Evolutionary conservation across 2,113 vertebrate genomes (phyloP).

Genomic region (Sigmodon hispidus): DNA sequence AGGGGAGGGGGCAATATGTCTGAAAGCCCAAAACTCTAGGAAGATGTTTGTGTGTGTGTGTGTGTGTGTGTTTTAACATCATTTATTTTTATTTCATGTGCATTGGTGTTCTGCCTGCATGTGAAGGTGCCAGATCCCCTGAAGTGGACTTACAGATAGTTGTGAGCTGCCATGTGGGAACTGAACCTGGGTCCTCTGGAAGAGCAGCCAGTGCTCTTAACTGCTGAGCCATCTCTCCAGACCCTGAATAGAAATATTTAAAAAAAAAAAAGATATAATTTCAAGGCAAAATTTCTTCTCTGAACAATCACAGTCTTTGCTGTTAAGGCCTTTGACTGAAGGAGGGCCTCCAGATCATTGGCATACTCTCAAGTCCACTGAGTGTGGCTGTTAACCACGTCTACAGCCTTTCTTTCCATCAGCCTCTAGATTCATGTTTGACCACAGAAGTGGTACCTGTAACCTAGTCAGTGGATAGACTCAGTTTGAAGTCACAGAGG

Average conservation of each 20-base stretch:
- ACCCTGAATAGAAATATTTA: not conserved
- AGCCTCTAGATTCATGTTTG: not conserved
- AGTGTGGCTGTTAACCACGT: not conserved
- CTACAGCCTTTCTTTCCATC: not conserved
- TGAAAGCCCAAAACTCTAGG: not conserved
- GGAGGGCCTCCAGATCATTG: not conserved
- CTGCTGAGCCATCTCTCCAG: not conserved
- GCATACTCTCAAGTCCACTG: not conserved
- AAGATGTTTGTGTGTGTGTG: not conserved
- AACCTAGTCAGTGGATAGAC: not conserved
- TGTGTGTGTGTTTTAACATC: too few species aligned
- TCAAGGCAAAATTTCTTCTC: not conserved
- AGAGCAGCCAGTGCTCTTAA: not conserved
- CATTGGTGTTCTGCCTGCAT: too few species aligned
- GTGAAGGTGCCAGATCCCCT: not conserved
- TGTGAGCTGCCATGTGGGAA: not conserved
- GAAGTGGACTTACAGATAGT: not conserved
- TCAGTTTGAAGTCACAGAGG: not conserved
- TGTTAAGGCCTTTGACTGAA: not conserved
- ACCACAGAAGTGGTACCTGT: not conserved
- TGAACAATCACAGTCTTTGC: not conserved
- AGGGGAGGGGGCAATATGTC: not conserved
- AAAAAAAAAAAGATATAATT: not conserved
- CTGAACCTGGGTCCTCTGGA: not conserved
- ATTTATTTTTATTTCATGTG: not conserved